A percentile compares a stretch with the other conserved stretches of the same genome.
Conservation (phyloP, 2,113 vertebrate genomes). For the Kryptolebias marmoratus region DNA sequence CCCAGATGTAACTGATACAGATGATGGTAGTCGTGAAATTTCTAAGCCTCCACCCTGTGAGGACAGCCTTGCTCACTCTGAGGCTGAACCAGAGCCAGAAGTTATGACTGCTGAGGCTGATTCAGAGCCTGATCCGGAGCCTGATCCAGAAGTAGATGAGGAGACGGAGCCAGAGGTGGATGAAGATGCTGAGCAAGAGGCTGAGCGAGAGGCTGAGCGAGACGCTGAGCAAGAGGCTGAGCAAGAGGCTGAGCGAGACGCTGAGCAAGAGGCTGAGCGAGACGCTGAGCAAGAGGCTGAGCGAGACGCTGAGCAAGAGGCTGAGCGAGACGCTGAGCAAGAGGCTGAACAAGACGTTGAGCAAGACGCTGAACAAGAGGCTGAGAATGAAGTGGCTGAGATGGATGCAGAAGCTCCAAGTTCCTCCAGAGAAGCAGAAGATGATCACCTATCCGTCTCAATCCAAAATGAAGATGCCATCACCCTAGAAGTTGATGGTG, state of each 20-base stretch:
- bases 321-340: neutral
- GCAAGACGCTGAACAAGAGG: conserved; percentile 65
- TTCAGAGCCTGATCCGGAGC: conserved; percentile 53
- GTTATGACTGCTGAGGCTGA: conserved; percentile 50
- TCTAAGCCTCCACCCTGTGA: conserved; percentile 96
- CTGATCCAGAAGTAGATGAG: conserved; percentile 26
- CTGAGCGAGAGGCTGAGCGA: neutral
- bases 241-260: conserved; percentile 27
- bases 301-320: neutral
- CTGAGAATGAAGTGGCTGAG: conserved; percentile 79
- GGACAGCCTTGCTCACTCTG: conserved; percentile 86
- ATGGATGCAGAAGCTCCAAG: conserved; percentile 89
- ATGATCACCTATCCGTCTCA: conserved; percentile 99
- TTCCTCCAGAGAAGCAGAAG: conserved; percentile 94
- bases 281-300: conserved; percentile 26
- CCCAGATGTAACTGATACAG: conserved; percentile 99
- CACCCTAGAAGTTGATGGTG: conserved; percentile 99
- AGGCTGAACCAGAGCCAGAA: conserved; percentile 56
- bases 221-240: conserved; percentile 7
- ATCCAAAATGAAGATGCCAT: conserved; percentile 99
- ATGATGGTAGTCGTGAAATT: conserved; percentile 99
- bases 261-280: conserved; percentile 57
- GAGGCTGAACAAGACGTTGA: conserved; percentile 46
- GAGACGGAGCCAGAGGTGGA: conserved; percentile 61
- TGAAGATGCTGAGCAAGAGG: conserved; percentile 31